These are phyloP conservation scores for Drosophila truncata DNA, from an alignment of 1,140 invertebrate genomes.

Conservation along the genomic window DNA sequence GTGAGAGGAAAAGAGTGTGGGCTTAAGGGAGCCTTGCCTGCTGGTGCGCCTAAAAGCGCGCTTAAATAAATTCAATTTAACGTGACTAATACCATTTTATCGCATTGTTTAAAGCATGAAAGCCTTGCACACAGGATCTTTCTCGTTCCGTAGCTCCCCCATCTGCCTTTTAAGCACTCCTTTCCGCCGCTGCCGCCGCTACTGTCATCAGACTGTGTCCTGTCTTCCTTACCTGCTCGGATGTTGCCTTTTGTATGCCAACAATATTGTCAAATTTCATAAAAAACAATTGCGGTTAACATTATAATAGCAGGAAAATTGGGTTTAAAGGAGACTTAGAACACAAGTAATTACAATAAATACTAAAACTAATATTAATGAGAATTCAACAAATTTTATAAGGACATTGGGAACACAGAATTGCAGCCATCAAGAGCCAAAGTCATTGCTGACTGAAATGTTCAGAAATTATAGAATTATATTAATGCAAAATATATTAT, in stretches of 20 bases:
- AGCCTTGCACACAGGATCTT: constrained; percentile 60
- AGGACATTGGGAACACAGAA: background rate
- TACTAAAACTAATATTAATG: background rate
- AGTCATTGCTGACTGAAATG: background rate
- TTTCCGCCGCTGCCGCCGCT: constrained; percentile 1
- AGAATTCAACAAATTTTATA: no score
- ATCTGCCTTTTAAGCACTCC: background rate
- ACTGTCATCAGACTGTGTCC: constrained; percentile 17
- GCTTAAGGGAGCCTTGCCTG: constrained; percentile 32
- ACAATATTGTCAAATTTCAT: constrained; percentile 82
- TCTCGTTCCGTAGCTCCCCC: background rate
- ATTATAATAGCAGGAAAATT: background rate
- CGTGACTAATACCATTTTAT: constrained; percentile 84
- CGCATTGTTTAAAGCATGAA: constrained; percentile 83
- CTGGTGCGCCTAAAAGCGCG: constrained; percentile 76
- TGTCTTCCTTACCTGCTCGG: constrained; percentile 46
- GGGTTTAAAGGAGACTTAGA: background rate
- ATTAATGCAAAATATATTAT: background rate
- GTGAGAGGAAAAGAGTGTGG: background rate
- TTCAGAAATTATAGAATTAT: background rate
- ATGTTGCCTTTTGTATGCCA: constrained; percentile 60
- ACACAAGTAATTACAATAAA: background rate
- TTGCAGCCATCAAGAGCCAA: background rate
- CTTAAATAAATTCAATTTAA: constrained; percentile 84
- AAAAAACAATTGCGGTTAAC: constrained; percentile 28